phyloP scores from a whole-genome alignment of 1,140 invertebrate species.

The Pogonognathellus flavescens region DNA sequence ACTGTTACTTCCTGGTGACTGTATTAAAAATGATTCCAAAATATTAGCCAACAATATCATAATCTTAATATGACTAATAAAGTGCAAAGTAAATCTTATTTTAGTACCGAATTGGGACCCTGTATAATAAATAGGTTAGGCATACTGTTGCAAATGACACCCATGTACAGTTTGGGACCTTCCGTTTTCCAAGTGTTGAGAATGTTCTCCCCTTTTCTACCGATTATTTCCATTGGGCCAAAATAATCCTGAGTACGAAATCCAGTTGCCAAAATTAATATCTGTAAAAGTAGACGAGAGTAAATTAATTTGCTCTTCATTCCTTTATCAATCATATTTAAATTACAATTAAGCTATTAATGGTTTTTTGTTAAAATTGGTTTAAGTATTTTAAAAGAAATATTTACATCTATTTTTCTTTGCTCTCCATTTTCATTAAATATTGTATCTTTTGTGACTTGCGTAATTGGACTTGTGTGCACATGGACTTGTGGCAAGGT shows the following conservation, averaged over 20 bases:
- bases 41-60: not conserved
- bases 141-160: constrained; percentile 26
- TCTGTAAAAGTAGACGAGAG: constrained; percentile 21
- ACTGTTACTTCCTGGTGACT: constrained; percentile 56
- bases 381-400: not conserved
- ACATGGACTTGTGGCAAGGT: constrained; percentile 51
- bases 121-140: constrained; percentile 12
- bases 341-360: not conserved
- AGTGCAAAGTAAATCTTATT: not conserved
- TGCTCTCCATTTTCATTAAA: constrained; percentile 35
- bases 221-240: constrained; percentile 56
- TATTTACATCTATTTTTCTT: constrained; percentile 55
- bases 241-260: constrained; percentile 60
- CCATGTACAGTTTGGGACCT: constrained; percentile 14
- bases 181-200: constrained; percentile 35
- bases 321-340: not conserved
- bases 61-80: not conserved
- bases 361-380: not conserved
- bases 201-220: constrained; percentile 19
- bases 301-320: not conserved
- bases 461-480: constrained; percentile 44
- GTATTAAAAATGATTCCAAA: constrained; percentile 1
- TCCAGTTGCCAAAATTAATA: constrained; percentile 59
- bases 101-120: constrained; percentile 20
- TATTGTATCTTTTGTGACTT: constrained; percentile 52